Conservation (phyloP, 2,888 invertebrate species). For the Encarsia formosa region DNA sequence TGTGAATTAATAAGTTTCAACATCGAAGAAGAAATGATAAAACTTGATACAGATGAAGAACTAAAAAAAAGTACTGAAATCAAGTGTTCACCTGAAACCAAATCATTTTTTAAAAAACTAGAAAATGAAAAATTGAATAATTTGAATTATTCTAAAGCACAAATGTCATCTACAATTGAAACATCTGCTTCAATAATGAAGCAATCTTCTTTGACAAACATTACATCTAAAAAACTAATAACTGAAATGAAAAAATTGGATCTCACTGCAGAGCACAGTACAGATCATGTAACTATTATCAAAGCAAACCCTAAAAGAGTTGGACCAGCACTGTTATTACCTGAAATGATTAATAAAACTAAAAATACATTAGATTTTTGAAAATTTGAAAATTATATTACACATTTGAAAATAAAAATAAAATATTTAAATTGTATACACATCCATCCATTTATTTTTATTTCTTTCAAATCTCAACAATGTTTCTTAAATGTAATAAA, state of each 20-base stretch:
- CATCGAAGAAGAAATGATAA: neutral
- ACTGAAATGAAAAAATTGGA: no score
- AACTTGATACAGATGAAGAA: no score
- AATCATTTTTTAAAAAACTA: no score
- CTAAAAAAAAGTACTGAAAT: no score
- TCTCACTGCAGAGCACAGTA: no score
- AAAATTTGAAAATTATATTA: constrained; percentile 1
- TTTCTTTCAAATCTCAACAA: constrained; percentile 23
- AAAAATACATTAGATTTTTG: constrained; percentile 26
- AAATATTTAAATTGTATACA: constrained; percentile 18
- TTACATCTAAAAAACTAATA: no score
- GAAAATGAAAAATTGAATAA: no score
- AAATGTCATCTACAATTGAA: no score
- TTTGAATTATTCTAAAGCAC: no score
- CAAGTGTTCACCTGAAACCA: no score
- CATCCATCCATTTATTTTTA: constrained; percentile 24
- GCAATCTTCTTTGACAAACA: no score
- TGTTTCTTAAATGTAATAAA: constrained; percentile 20
- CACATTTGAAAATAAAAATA: constrained; percentile 6
- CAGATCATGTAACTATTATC: constrained; percentile 8
- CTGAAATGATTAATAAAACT: constrained; percentile 26
- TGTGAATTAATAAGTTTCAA: neutral
- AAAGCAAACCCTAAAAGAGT: constrained; percentile 15
- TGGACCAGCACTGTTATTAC: constrained; percentile 17
- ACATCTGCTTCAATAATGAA: no score